These are phyloP conservation scores for Heliconius ethilla DNA, from an alignment of 2,888 invertebrate genomes.

Conservation along the genomic window DNA sequence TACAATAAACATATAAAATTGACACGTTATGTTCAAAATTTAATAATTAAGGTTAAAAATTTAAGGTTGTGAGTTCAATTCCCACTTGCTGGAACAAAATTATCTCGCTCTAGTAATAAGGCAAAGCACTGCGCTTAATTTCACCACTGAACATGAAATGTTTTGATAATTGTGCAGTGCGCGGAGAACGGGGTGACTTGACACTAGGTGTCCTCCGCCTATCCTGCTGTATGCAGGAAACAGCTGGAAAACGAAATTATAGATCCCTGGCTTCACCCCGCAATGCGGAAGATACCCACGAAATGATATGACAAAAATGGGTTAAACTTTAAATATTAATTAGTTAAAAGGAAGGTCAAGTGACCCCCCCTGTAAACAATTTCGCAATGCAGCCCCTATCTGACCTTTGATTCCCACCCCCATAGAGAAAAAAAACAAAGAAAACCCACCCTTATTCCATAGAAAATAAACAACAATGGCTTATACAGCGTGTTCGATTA, in stretches of 20 bases:
- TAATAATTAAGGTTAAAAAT: too few species aligned
- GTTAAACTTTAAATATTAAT: conserved; percentile 16
- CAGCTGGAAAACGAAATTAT: background rate
- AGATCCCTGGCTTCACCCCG: background rate
- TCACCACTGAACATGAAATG: too few species aligned
- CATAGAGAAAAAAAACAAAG: conserved; percentile 18
- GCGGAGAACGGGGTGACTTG: too few species aligned
- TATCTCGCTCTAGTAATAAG: too few species aligned
- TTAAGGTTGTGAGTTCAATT: too few species aligned
- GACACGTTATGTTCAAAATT: too few species aligned
- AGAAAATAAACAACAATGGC: background rate
- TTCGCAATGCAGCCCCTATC: conserved; percentile 46
- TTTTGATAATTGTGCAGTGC: too few species aligned
- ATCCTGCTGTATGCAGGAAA: background rate
- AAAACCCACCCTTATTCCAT: conserved; percentile 16
- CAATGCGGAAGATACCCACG: conserved; percentile 13
- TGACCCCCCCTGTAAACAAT: conserved; percentile 32
- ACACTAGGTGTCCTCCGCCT: background rate
- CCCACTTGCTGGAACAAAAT: too few species aligned
- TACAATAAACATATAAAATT: too few species aligned
- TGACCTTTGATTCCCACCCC: conserved; percentile 45
- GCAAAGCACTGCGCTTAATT: too few species aligned
- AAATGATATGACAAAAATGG: background rate
- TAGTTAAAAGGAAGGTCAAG: conserved; percentile 37
- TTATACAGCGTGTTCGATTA: background rate